Percentiles rank a stretch among this genome's conserved stretches.
These are phyloP conservation scores for Azorinus chamasolen DNA, from an alignment of 2,888 invertebrate genomes.

Conservation along the genomic window DNA sequence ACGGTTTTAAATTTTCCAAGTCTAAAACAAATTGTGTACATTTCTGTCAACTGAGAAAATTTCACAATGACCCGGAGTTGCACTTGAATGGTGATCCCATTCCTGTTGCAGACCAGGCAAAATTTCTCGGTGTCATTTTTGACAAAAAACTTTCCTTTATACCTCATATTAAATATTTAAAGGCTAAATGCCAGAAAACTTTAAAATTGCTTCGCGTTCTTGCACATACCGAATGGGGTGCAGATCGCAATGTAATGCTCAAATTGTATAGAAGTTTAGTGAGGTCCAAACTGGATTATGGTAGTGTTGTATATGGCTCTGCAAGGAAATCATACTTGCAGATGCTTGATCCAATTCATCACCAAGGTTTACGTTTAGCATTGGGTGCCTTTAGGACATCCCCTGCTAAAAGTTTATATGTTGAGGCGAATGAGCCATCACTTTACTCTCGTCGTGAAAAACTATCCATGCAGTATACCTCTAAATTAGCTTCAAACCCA, in stretches of 20 bases:
- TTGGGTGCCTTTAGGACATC: constrained; percentile 46
- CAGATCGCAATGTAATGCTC: constrained; percentile 31
- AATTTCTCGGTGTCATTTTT: constrained; percentile 54
- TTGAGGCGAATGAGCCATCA: constrained; percentile 35
- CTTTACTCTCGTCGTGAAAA: constrained; percentile 9
- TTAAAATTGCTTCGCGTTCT: constrained; percentile 50
- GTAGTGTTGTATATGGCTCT: constrained; percentile 42
- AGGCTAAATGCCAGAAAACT: constrained; percentile 41
- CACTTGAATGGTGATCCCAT: constrained; percentile 18
- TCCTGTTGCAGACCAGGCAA: constrained; percentile 32
- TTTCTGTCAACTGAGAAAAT: constrained; percentile 33
- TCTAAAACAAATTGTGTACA: constrained; percentile 50
- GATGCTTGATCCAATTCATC: constrained; percentile 49
- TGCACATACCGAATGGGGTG: constrained; percentile 40
- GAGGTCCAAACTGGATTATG: constrained; percentile 57
- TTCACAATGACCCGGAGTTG: constrained; percentile 34
- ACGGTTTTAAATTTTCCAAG: constrained; percentile 51
- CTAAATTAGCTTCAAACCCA: constrained; percentile 13
- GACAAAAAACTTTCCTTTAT: constrained; percentile 49
- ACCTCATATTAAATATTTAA: constrained; percentile 40
- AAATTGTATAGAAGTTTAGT: constrained; percentile 30
- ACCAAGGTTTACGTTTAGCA: constrained; percentile 48
- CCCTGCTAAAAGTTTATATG: constrained; percentile 41
- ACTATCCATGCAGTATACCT: constrained; percentile 17
- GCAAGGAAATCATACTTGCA: constrained; percentile 46